Evolutionary conservation across 2,113 vertebrate genomes (phyloP).

Genomic region (Isichthys henryi): DNA sequence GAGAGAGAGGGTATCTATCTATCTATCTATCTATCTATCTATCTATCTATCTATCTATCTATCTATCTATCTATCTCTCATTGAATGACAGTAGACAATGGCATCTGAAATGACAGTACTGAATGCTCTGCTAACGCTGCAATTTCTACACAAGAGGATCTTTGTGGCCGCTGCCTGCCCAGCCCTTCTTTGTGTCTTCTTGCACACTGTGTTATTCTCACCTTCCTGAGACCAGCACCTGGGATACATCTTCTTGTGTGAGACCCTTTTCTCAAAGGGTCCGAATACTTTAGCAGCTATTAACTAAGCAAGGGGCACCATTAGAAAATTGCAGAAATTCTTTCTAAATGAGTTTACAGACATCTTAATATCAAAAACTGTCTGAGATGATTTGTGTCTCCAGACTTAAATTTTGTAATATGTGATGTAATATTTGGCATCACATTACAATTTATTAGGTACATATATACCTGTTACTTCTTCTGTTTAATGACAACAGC

Average conservation of each 20-base stretch:
- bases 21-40: no score
- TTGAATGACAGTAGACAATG: background rate
- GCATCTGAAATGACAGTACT: background rate
- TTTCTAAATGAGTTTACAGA: background rate
- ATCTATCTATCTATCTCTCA: background rate
- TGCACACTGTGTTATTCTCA: background rate
- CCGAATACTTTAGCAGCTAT: background rate
- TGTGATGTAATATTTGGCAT: no score
- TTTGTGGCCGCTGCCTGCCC: background rate
- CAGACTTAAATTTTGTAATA: no score
- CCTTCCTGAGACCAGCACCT: background rate
- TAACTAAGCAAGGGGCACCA: background rate
- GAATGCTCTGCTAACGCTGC: background rate
- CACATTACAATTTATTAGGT: no score
- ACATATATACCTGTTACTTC: no score
- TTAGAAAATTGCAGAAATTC: background rate
- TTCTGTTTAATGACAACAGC: no score
- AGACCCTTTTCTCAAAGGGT: background rate
- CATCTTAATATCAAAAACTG: no score
- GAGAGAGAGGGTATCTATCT: no score
- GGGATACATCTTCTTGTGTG: background rate
- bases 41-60: background rate
- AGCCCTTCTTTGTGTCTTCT: background rate
- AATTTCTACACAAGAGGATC: background rate
- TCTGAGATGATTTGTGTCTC: no score